Evolutionary conservation across 2,797 vertebrate genomes (phyloP).

Genomic region (Tolypeutes matacus): DNA sequence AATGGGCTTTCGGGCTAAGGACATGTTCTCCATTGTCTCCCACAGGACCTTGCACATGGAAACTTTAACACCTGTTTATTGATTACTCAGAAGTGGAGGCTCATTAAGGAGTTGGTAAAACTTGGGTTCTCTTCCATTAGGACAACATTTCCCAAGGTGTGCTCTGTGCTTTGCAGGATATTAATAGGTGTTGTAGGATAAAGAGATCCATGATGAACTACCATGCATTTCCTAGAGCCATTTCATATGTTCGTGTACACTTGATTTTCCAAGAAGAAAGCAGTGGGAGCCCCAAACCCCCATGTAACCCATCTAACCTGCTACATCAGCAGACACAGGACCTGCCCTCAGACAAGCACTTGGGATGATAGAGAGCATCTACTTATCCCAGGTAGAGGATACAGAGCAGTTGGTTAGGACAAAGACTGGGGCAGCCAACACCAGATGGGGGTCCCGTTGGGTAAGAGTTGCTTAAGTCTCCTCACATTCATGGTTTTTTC

Average conservation of each 20-base stretch:
- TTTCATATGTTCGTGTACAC: background rate
- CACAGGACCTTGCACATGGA: background rate
- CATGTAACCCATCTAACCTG: background rate
- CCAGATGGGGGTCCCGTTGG: background rate
- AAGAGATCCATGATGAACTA: background rate
- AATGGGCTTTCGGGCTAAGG: background rate
- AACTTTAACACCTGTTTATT: background rate
- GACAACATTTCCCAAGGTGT: constrained; percentile 6
- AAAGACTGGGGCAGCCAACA: background rate
- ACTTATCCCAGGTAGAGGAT: background rate
- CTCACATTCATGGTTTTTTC: background rate
- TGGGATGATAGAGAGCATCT: background rate
- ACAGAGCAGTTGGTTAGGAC: background rate
- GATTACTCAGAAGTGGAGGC: constrained; percentile 49
- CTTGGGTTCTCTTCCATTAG: constrained; percentile 22
- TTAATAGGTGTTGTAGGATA: background rate
- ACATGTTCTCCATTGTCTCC: background rate
- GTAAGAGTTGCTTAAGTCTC: background rate
- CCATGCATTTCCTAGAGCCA: background rate
- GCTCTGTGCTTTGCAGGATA: background rate
- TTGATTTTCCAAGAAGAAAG: constrained; percentile 42
- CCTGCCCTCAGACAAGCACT: background rate
- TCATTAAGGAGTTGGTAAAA: constrained; percentile 26
- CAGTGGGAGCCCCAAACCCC: background rate
- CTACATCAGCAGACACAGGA: background rate